Percentiles rank a stretch among this genome's conserved stretches.
These are phyloP conservation scores for Oceanodroma leucorhoa DNA, from an alignment of 2,797 vertebrate genomes.

Conservation along the genomic window DNA sequence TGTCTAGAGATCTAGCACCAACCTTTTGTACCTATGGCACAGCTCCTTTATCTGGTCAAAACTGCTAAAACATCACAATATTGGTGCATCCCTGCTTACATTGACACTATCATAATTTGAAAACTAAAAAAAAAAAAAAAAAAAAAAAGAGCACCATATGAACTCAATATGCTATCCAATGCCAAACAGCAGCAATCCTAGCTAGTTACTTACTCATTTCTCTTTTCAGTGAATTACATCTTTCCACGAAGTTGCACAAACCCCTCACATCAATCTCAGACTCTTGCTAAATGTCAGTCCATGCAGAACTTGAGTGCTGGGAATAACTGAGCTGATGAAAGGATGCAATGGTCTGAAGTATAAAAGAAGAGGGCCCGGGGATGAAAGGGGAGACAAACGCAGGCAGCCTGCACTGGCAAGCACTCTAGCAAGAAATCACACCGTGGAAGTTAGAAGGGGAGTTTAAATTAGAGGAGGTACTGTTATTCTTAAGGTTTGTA, in stretches of 20 bases:
- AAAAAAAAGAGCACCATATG: neutral
- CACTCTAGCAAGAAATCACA: neutral
- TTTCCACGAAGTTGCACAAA: neutral
- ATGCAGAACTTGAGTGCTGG: neutral
- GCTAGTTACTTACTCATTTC: neutral
- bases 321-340: neutral
- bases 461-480: slow-evolving; percentile 20
- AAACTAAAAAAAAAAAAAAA: neutral
- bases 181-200: neutral
- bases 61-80: neutral
- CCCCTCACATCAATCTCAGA: neutral
- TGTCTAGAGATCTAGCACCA: neutral
- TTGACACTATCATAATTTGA: neutral
- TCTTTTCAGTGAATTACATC: neutral
- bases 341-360: neutral
- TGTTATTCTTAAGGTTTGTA: slow-evolving; percentile 48
- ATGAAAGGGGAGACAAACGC: neutral
- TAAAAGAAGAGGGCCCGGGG: neutral
- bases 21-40: neutral
- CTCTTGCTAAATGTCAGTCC: neutral
- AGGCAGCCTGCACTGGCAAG: neutral
- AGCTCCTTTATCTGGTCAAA: neutral
- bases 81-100: neutral
- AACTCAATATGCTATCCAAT: neutral
- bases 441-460: neutral